A percentile compares a stretch with the other conserved stretches of the same genome.
These are phyloP conservation scores for Micoletzkya japonica DNA, from an alignment of 2,888 invertebrate species.

Conservation along the genomic window DNA sequence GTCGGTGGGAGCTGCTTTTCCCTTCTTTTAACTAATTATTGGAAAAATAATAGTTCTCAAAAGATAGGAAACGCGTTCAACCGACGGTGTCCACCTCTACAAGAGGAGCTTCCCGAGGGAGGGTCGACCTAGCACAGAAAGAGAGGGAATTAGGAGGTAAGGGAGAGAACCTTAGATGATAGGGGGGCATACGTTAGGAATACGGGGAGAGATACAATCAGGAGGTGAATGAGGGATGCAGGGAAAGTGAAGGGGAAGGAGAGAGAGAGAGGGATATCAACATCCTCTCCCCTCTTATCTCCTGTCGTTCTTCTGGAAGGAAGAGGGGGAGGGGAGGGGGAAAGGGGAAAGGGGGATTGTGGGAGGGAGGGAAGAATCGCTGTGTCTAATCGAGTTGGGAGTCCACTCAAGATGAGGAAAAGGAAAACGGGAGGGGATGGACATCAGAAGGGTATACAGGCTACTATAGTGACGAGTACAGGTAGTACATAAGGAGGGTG, in stretches of 20 bases:
- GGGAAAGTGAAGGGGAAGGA: neutral
- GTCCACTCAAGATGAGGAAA: neutral
- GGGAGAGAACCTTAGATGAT: neutral
- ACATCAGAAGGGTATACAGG: neutral
- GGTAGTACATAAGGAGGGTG: no score
- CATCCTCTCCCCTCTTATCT: neutral
- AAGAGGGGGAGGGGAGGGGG: neutral
- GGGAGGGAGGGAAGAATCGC: conserved; percentile 8
- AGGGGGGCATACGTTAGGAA: neutral
- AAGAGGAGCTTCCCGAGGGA: neutral
- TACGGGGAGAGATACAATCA: neutral
- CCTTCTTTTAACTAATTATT: no score
- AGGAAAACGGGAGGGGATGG: neutral
- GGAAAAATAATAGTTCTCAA: no score
- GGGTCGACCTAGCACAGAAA: neutral
- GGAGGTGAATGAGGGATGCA: neutral
- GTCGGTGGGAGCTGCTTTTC: no score
- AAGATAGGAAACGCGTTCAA: no score
- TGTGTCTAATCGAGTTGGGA: neutral
- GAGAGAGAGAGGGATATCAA: conserved; percentile 10
- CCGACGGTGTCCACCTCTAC: neutral
- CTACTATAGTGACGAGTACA: no score
- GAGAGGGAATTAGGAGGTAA: neutral
- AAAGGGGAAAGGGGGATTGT: neutral
- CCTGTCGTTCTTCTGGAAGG: neutral